phyloP scores from a whole-genome alignment of 2,888 invertebrate species.

The Cylindroiulus punctatus region DNA sequence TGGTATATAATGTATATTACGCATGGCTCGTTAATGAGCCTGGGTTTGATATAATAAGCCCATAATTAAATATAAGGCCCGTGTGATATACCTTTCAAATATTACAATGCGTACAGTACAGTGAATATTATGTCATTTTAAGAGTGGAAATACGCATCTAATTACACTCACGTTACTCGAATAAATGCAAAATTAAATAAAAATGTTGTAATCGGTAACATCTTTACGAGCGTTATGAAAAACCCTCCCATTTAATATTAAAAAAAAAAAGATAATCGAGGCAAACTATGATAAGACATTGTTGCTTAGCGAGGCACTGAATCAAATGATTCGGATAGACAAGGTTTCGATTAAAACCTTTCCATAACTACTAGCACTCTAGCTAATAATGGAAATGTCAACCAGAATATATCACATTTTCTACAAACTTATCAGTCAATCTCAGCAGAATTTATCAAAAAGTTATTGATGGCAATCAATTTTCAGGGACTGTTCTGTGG shows the following conservation, averaged over 20 bases:
- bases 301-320: neutral
- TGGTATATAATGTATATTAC: neutral
- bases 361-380: too few species aligned
- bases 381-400: too few species aligned
- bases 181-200: neutral
- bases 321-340: neutral
- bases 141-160: neutral
- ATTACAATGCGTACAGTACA: conserved; percentile 15
- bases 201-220: neutral
- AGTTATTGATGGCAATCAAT: too few species aligned
- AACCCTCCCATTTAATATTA: neutral
- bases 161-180: neutral
- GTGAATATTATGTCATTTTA: neutral
- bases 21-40: neutral
- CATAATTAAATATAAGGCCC: conserved; percentile 15
- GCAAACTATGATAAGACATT: neutral
- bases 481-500: too few species aligned
- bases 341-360: neutral
- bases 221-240: neutral
- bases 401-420: too few species aligned
- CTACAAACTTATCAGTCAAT: too few species aligned
- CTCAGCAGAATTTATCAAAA: too few species aligned
- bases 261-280: neutral
- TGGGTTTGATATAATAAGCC: conserved; percentile 21
- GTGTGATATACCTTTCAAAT: conserved; percentile 42